Evolutionary conservation across 2,797 vertebrate genomes (phyloP).

Genomic region (Trachurus trachurus): DNA sequence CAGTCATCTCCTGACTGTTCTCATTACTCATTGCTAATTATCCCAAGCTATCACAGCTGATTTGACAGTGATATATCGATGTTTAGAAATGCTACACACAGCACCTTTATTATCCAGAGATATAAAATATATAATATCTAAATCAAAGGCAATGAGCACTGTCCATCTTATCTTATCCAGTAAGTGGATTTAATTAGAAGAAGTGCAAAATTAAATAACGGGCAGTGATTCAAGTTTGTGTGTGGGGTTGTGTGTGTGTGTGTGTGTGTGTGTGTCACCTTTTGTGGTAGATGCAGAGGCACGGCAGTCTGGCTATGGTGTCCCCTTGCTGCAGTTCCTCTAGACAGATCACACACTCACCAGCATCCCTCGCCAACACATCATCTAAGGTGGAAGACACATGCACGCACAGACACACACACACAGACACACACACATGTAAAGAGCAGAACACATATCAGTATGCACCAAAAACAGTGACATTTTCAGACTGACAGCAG

Average conservation of each 20-base stretch:
- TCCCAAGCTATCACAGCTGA: conserved; percentile 8
- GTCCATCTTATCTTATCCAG: conserved; percentile 42
- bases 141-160: conserved; percentile 32
- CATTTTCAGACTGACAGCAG: conserved; percentile 40
- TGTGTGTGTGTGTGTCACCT: conserved; percentile 84
- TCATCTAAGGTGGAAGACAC: conserved; percentile 87
- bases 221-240: conserved; percentile 47
- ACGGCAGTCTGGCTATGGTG: conserved; percentile 98
- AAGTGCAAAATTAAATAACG: conserved; percentile 52
- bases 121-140: conserved; percentile 35
- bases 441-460: conserved; percentile 45
- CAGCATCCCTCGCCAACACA: conserved; percentile 96
- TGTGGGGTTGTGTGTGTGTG: conserved; percentile 40
- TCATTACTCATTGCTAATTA: conserved; percentile 23
- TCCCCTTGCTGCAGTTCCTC: conserved; percentile 98
- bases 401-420: conserved; percentile 47
- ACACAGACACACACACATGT: conserved; percentile 39
- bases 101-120: conserved; percentile 30
- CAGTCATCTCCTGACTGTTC: background rate
- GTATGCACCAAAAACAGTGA: conserved; percentile 46
- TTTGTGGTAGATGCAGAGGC: conserved; percentile 99
- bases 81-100: conserved; percentile 36
- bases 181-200: conserved; percentile 61
- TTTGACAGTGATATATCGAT: conserved; percentile 21
- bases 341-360: conserved; percentile 99